Base-by-base conservation (phyloP, 2,797 vertebrate species). In the Sus cebifrons region DNA sequence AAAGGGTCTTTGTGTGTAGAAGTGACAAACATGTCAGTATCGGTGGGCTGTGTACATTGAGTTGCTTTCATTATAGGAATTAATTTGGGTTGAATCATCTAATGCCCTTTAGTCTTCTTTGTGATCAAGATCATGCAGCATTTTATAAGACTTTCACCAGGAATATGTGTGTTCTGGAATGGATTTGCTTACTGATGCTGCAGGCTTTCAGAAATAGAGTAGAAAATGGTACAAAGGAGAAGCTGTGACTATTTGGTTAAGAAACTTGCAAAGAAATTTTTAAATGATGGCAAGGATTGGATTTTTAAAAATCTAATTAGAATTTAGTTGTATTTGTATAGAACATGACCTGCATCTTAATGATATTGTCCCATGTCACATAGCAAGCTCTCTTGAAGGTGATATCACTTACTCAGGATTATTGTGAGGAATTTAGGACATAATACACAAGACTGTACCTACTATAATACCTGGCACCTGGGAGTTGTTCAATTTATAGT, bases 181-280 rank as follows among this genome's bases (percentile, higher is more conserved):
- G 5, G 62, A 73, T 78, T 91, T 27, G 2, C 27, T 85, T 49
- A 21, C 62, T 58, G 65, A 85, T 92, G 49, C 18, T 21, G 27
- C 27, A 81, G 52, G 25, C 56, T 84, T 96, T 88, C 62, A 64
- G 71, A 87, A 91, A 93, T 54, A 74, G 18, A 86, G 17, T 64
- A 12, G 68, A 86, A 84, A 73, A 65, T 78, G 40, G 9, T 36
- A 77, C 32, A 91, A 94, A 62, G 29, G 16, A 77, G 60, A 96
- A 74, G 2, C 67, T 67, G 52, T 87, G 18, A 84, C 52, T 87
- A 14, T 44, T 88, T 84, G 29, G 54, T 84, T 93, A 64, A 83
- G 73, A 96, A 87, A 68, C 17, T 82, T 64, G 12, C 52, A 95
- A 95, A 74, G 21, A 87, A 44, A 65, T 11, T 36, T 92, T 87